Base-by-base conservation (phyloP, 1,140 invertebrate species). In the Drosophila asahinai region DNA sequence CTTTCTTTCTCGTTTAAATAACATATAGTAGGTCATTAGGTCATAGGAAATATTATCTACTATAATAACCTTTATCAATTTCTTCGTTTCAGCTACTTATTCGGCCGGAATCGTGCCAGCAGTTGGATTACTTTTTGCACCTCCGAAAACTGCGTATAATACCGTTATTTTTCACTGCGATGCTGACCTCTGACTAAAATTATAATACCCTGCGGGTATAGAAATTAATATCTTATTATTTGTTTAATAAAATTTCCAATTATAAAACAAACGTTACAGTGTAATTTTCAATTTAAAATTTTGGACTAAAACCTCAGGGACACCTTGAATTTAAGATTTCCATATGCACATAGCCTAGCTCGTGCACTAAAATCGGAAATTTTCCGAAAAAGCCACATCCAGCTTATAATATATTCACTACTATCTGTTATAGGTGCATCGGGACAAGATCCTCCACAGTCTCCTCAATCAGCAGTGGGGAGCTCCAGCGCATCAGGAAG, bases 401-500 rank as follows among this genome's bases (percentile, higher is more conserved):
- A 14, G 14, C 54, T 0, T 15, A 9, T 2, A 22, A 22, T 22
- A 17, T 8, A 15, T 54, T 55, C 0, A 25, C 33, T 11, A 40
- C 25, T 57, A 11, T 57, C 45, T 52, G 17, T 61, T 36, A 5
- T 48, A 19, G 5, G n/a, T 19, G 38, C 8, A 33, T 15, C 6
- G 17, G 15, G 3, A 27, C 7, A 2, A 58, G 59, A n/a, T 15
- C 40, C 15, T 64, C 45, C 2, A 83, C 42, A 2, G 81, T 67
- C 58, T 84, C 82, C 48, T 84, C 82, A 9, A 84, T 59, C 3
- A 83, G 65, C 27, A 80, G 67, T 4, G 98, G 97, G 15, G 98
- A 97, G 9, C 97, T 94, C 97, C 98, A 99, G 81, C 97, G 95
- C 78, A 99, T 94, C 2, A 98, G 95, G 91, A 99, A 99, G 91